A percentile compares a stretch with the other conserved stretches of the same genome.
Conservation (phyloP, 2,113 vertebrate genomes). For the Electrona antarctica region DNA sequence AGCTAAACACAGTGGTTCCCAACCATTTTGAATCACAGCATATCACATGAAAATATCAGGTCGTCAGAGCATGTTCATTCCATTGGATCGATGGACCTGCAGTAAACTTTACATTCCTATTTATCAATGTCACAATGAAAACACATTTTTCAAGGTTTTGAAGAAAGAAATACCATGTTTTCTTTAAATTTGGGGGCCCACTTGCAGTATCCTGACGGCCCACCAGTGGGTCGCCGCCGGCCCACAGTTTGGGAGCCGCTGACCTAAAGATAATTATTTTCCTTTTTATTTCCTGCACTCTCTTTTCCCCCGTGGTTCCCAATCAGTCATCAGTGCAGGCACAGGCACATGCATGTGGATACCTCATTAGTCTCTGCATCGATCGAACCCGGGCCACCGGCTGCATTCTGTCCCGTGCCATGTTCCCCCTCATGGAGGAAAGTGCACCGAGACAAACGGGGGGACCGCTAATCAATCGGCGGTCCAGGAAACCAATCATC, state of each 20-base stretch:
- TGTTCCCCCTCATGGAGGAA: constrained; percentile 47
- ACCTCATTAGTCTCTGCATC: constrained; percentile 70
- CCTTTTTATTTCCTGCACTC: too few species aligned
- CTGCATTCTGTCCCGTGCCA: constrained; percentile 10
- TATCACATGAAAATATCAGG: too few species aligned
- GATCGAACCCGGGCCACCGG: constrained; percentile 49
- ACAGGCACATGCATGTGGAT: constrained; percentile 46
- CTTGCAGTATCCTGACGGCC: background rate
- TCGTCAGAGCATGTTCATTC: too few species aligned
- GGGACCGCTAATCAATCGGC: background rate
- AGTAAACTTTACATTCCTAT: too few species aligned
- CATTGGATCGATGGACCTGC: too few species aligned
- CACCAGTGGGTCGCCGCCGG: background rate
- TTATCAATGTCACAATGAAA: too few species aligned
- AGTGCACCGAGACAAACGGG: constrained; percentile 55
- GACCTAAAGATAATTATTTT: background rate
- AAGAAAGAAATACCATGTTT: too few species aligned
- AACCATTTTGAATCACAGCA: too few species aligned
- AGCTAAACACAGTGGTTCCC: too few species aligned
- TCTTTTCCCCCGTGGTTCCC: background rate
- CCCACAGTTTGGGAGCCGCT: background rate
- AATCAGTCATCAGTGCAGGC: constrained; percentile 50
- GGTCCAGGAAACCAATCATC: constrained; percentile 61
- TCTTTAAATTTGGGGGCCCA: background rate
- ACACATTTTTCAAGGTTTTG: too few species aligned